Evolutionary conservation across 92 coral and sea anemone genomes (phyloP), one percentile per base, ranked within the genome.

Genomic region (Phenganax stokvisi): DNA sequence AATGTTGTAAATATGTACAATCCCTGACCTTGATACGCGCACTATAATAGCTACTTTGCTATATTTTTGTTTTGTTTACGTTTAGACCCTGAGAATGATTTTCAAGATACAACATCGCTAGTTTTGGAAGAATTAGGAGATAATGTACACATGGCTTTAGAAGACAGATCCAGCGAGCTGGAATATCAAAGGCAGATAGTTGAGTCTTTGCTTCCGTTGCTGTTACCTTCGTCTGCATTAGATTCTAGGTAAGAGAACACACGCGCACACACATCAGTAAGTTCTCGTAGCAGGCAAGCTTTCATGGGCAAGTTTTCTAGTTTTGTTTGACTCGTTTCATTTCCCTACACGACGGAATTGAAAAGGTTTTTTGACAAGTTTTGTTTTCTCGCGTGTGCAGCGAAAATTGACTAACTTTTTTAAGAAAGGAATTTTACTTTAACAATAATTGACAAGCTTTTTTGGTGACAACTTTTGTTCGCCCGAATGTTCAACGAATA

Each of bases 181-280:
- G 89, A 88, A 82, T 96, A 96, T 76, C 87, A 92, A 55, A 79
- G 99, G 68, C 92, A 92, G 75, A 79, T 96, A 47, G 89, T 94
- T 3, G 99, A 87, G 27, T 82, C 89, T 12, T 78, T 92, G 66
- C 71, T 94, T 67, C 98, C 98, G 51, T 84, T 90, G 20, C 72
- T 90, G 6, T 83, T 92, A 64, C 97, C 97, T 59, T 92, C 96
- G 17, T 83, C 92, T 75, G 85, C 96, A 27, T 82, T 96, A 10
- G 89, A 86, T 20, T 96, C 96, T 85, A 96, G 92, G 97, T 92
- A 83, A 10, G 77, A 52, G 28, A 71, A 9, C 56, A 28, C 8
- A 31, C 55, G 15, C 6, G 11, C 8, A 31, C 55, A 9, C 6
- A 53, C 28, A 11, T 9, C 65, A 13, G 65, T 59, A 59, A 13